These are phyloP conservation scores for Onychostoma macrolepis DNA, from an alignment of 2,113 vertebrate species.

Conservation along the genomic window DNA sequence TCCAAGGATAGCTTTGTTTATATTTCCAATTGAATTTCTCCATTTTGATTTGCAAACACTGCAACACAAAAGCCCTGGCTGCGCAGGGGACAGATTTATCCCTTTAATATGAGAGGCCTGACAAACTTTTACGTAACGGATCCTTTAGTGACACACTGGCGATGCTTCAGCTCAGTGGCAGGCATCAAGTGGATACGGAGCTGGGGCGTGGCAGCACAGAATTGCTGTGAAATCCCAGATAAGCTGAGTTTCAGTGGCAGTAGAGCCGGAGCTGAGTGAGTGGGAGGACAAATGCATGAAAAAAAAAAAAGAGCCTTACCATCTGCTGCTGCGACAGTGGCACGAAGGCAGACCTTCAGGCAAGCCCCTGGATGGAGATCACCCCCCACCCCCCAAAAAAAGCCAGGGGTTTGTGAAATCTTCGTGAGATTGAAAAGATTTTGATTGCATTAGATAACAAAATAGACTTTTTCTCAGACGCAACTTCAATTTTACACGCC, in stretches of 20 bases:
- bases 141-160: constrained; percentile 52
- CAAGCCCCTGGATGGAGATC: constrained; percentile 29
- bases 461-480: not conserved
- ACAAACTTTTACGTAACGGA: constrained; percentile 58
- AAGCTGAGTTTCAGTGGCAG: constrained; percentile 75
- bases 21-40: constrained; percentile 13
- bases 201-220: constrained; percentile 62
- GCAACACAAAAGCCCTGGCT: constrained; percentile 31
- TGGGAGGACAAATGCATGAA: constrained; percentile 51
- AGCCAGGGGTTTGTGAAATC: constrained; percentile 4
- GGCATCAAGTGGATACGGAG: constrained; percentile 38
- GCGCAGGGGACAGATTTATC: constrained; percentile 40
- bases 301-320: constrained; percentile 52
- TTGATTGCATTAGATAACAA: not conserved
- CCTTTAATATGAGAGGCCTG: constrained; percentile 52
- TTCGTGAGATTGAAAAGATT: not conserved
- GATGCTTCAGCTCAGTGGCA: constrained; percentile 45
- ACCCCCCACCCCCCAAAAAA: not conserved
- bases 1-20: constrained; percentile 36
- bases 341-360: constrained; percentile 24
- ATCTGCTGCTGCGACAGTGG: constrained; percentile 52
- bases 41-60: constrained; percentile 36
- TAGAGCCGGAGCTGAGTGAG: constrained; percentile 54
- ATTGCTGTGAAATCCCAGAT: constrained; percentile 80
- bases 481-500: not conserved